Conservation (phyloP, 2,113 vertebrate species). For the Gobius niger region DNA sequence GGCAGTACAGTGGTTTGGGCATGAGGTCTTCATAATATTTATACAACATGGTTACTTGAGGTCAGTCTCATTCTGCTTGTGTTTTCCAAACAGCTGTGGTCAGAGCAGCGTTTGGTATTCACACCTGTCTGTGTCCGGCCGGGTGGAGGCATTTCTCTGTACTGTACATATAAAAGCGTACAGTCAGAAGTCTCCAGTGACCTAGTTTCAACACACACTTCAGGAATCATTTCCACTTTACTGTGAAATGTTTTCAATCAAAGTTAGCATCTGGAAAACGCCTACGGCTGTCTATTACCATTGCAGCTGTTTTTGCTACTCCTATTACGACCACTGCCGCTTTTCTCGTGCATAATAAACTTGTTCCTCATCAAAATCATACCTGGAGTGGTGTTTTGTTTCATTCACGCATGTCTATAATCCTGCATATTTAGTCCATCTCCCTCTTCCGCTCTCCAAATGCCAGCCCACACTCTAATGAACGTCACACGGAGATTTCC, state of each 20-base stretch:
- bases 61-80: neutral
- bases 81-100: constrained; percentile 18
- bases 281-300: too few relatives aligned
- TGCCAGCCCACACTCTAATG: too few relatives aligned
- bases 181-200: neutral
- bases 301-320: neutral
- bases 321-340: neutral
- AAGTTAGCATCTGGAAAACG: neutral
- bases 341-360: too few relatives aligned
- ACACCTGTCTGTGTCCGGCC: constrained; percentile 19
- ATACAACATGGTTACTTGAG: neutral
- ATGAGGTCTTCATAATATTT: neutral
- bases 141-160: neutral
- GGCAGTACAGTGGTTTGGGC: neutral
- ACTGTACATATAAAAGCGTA: neutral
- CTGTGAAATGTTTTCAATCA: neutral
- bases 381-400: too few relatives aligned
- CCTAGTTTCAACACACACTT: neutral
- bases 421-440: too few relatives aligned
- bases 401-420: too few relatives aligned
- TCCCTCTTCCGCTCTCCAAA: too few relatives aligned
- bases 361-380: too few relatives aligned
- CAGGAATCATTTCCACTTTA: neutral
- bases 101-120: constrained; percentile 22
- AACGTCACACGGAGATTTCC: too few relatives aligned